A percentile compares a stretch with the other conserved stretches of the same genome.
phyloP scores from a whole-genome alignment of 1,140 invertebrate species.

The Arion vulgaris region DNA sequence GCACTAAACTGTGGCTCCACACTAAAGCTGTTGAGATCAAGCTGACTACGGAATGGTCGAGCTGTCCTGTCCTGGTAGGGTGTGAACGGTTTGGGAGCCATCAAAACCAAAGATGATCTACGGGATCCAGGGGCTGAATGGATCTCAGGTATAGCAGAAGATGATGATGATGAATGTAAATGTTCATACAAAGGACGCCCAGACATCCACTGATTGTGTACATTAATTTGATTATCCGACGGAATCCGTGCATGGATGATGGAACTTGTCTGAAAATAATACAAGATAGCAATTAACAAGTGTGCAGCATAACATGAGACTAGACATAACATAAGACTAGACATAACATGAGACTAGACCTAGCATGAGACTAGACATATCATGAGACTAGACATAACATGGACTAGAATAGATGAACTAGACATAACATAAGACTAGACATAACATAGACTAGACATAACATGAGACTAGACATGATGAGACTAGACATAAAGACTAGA shows the following conservation, averaged over 20 bases:
- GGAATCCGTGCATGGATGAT: conserved; percentile 48
- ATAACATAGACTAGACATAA: no score
- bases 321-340: no score
- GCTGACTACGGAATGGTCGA: conserved; percentile 49
- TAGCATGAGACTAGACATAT: no score
- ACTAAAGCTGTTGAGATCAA: conserved; percentile 42
- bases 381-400: no score
- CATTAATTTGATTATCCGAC: conserved; percentile 23
- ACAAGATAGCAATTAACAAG: no score
- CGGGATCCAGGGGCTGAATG: conserved; percentile 37
- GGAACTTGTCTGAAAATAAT: conserved; percentile 27
- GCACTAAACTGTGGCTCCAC: background rate
- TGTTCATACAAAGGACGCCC: conserved; percentile 57
- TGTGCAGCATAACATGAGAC: no score
- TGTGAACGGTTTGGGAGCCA: conserved; percentile 59
- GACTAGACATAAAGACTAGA: no score
- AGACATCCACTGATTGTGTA: conserved; percentile 12
- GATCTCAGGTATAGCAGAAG: background rate
- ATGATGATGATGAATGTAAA: conserved; percentile 44
- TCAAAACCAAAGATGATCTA: conserved; percentile 45
- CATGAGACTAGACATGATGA: no score
- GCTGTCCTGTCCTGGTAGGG: conserved; percentile 46
- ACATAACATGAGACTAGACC: no score
- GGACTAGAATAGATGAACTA: no score
- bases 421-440: no score